Conservation (phyloP, 2,888 invertebrate species). For the Cephus spinipes region DNA sequence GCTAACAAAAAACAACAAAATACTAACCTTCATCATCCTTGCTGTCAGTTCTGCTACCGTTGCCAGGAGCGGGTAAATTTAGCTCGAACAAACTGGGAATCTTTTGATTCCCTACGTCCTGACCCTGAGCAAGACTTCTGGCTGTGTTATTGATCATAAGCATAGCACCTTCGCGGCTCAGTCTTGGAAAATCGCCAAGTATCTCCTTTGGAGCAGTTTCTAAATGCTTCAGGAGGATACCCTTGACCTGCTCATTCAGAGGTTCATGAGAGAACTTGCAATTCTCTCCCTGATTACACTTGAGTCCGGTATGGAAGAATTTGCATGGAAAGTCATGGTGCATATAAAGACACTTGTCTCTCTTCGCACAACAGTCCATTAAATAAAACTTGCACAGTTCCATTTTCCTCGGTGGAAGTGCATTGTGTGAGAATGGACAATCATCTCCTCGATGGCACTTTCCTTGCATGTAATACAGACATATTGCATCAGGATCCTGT, state of each 20-base stretch:
- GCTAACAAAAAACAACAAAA: not conserved
- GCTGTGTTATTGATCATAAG: conserved; percentile 68
- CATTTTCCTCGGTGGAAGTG: conserved; percentile 84
- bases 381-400: conserved; percentile 97
- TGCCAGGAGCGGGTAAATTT: conserved; percentile 53
- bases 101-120: conserved; percentile 52
- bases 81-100: conserved; percentile 67
- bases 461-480: conserved; percentile 89
- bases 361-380: conserved; percentile 94
- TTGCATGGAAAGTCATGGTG: conserved; percentile 98
- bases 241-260: conserved; percentile 78
- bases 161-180: conserved; percentile 82
- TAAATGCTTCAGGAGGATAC: conserved; percentile 76
- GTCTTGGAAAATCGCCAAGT: conserved; percentile 87
- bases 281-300: conserved; percentile 82
- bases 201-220: conserved; percentile 93
- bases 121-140: conserved; percentile 52
- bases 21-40: conserved; percentile 53
- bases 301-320: conserved; percentile 93
- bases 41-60: conserved; percentile 34
- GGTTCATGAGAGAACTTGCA: conserved; percentile 96
- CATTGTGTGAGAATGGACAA: conserved; percentile 89
- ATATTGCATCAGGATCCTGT: conserved; percentile 79
- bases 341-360: conserved; percentile 95
- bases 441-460: conserved; percentile 87